These are phyloP conservation scores for Myiotriccus ornatus DNA, from an alignment of 2,797 vertebrate genomes.

Conservation along the genomic window DNA sequence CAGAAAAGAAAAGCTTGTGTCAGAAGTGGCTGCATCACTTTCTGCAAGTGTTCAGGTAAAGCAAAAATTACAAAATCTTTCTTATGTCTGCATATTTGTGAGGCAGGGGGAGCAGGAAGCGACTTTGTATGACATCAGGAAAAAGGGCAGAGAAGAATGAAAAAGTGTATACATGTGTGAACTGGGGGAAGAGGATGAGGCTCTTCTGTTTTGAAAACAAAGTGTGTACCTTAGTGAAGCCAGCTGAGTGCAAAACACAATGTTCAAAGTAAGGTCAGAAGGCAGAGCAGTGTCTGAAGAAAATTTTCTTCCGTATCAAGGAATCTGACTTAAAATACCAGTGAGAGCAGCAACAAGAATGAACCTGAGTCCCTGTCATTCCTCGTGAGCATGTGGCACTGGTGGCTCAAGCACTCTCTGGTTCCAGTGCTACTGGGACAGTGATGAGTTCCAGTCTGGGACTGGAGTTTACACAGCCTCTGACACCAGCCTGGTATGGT, in stretches of 20 bases:
- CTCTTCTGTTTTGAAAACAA: not conserved
- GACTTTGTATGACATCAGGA: not conserved
- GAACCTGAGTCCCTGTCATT: not conserved
- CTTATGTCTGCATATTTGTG: not conserved
- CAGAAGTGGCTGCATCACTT: not conserved
- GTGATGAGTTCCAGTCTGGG: not conserved
- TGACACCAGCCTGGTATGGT: not conserved
- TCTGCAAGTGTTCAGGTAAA: slow-evolving; percentile 64
- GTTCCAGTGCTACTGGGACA: not conserved
- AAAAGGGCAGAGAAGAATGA: not conserved
- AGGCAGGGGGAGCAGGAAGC: not conserved
- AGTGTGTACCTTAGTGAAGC: not conserved
- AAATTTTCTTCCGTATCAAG: not conserved
- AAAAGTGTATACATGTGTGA: not conserved
- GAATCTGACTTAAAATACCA: not conserved
- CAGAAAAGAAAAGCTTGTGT: not conserved
- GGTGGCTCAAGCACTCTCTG: not conserved
- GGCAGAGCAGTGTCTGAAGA: not conserved
- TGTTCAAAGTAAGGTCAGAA: not conserved
- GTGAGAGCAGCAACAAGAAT: not conserved
- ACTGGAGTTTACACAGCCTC: not conserved
- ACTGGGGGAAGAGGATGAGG: not conserved
- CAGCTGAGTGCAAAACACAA: not conserved
- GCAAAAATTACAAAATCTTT: not conserved
- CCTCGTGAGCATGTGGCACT: fast-evolving